Evolutionary conservation across 2,797 vertebrate genomes (phyloP).

Genomic region (Siniperca scherzeri): DNA sequence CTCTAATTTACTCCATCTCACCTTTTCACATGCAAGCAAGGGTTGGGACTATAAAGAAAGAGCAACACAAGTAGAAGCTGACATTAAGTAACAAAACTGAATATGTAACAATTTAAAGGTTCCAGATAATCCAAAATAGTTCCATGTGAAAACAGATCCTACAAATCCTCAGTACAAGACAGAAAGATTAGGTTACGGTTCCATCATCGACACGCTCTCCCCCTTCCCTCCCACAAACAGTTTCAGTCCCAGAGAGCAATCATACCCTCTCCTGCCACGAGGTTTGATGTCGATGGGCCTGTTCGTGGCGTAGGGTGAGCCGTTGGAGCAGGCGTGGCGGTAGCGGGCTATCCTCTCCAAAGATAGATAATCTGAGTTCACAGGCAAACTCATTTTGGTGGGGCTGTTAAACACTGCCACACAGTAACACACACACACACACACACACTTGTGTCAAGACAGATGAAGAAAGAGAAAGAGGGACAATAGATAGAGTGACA

Average conservation of each 20-base stretch:
- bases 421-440: background rate
- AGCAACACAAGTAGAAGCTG: background rate
- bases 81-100: background rate
- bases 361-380: conserved; percentile 89
- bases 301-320: conserved; percentile 94
- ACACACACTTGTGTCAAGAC: conserved; percentile 5
- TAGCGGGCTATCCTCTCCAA: conserved; percentile 91
- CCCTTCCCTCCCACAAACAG: conserved; percentile 18
- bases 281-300: conserved; percentile 97
- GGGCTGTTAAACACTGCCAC: conserved; percentile 6
- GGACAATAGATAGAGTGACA: conserved; percentile 18
- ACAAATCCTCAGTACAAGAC: background rate
- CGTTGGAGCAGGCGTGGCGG: conserved; percentile 89
- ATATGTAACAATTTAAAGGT: background rate
- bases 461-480: conserved; percentile 30
- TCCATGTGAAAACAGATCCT: conserved; percentile 2
- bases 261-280: conserved; percentile 90
- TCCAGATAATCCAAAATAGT: background rate
- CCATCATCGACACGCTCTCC: background rate
- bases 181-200: background rate
- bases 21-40: background rate
- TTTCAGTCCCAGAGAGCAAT: conserved; percentile 39
- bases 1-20: conserved; percentile 6
- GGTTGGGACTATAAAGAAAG: background rate
- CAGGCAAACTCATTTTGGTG: conserved; percentile 91